These are phyloP conservation scores for Pardosa pseudoannulata DNA, from an alignment of 2,888 invertebrate species.

Conservation along the genomic window DNA sequence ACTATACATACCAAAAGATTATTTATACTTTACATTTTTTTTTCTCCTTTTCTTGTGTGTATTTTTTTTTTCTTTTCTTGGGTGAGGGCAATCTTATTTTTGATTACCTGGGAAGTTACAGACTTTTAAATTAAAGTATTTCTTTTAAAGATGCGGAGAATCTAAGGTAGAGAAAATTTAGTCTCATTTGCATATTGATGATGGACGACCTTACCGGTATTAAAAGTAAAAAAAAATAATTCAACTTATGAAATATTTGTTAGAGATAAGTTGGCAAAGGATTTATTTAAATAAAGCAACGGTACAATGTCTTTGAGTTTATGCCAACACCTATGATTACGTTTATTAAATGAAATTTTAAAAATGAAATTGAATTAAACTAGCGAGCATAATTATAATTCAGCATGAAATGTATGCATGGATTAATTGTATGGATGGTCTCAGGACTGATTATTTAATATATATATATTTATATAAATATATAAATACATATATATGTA, in stretches of 20 bases:
- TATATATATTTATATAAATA: no score
- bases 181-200: slow-evolving; percentile 8
- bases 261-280: neutral
- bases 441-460: no score
- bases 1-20: neutral
- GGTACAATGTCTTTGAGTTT: no score
- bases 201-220: neutral
- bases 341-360: no score
- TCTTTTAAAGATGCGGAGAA: slow-evolving; percentile 5
- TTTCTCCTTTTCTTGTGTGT: neutral
- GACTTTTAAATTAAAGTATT: slow-evolving; percentile 16
- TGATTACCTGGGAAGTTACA: slow-evolving; percentile 9
- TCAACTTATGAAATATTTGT: neutral
- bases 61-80: neutral
- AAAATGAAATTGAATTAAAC: no score
- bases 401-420: no score
- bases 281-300: no score
- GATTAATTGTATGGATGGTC: no score
- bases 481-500: no score
- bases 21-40: neutral
- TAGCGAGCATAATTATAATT: no score
- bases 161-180: neutral
- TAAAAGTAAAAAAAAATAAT: neutral
- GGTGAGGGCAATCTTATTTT: neutral
- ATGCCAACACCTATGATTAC: no score